These are phyloP conservation scores for Onychorhynchus coronatus DNA, from an alignment of 2,113 vertebrate species.

Conservation along the genomic window DNA sequence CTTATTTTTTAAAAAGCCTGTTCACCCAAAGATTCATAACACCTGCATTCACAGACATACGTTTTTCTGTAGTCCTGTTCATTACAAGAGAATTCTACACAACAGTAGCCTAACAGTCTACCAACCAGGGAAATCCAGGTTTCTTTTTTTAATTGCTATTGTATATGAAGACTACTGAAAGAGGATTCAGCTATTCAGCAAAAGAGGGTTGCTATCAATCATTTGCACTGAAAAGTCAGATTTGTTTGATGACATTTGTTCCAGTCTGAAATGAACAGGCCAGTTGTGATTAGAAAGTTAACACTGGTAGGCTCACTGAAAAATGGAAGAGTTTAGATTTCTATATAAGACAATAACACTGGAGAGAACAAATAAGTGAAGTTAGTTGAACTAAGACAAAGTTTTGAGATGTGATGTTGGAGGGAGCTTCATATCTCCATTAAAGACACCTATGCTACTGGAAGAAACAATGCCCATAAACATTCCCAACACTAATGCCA, in stretches of 20 bases:
- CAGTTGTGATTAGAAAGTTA: background rate
- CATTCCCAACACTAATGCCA: background rate
- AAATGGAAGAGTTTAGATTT: background rate
- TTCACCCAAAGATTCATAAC: background rate
- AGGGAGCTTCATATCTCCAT: background rate
- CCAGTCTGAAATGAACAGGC: background rate
- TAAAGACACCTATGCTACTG: background rate
- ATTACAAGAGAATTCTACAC: background rate
- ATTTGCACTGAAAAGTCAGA: background rate
- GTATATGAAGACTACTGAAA: background rate
- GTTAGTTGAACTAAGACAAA: background rate
- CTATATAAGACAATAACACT: background rate
- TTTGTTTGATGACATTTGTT: background rate
- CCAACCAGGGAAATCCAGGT: fast-evolving
- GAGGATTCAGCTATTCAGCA: background rate
- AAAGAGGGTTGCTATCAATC: background rate
- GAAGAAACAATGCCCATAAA: background rate
- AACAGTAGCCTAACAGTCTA: background rate
- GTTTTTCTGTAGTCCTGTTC: background rate
- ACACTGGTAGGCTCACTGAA: background rate
- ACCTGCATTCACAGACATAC: background rate
- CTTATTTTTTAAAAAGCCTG: background rate
- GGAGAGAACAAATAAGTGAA: background rate
- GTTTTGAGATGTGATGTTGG: background rate
- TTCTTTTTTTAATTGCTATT: background rate